A percentile compares a stretch with the other conserved stretches of the same genome.
These are phyloP conservation scores for Geotrypetes seraphini DNA, from an alignment of 2,797 vertebrate species.

Conservation along the genomic window DNA sequence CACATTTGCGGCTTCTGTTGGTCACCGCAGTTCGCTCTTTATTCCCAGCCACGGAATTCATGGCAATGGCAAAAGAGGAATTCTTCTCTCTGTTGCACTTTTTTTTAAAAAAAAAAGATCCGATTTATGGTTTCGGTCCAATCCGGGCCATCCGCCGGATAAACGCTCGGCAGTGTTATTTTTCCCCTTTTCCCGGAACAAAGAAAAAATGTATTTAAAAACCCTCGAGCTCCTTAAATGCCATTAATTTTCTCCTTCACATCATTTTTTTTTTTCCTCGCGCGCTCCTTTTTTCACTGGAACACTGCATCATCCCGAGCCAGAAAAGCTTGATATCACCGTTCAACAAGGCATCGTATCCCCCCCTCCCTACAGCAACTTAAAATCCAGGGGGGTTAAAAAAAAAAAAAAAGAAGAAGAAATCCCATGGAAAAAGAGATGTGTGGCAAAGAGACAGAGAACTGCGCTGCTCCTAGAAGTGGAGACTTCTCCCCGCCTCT, in stretches of 20 bases:
- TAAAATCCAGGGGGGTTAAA: not conserved
- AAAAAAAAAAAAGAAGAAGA: not conserved
- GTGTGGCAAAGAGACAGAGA: too few relatives aligned
- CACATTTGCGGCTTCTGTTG: slow-evolving; percentile 80
- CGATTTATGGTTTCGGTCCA: not conserved
- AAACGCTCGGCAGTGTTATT: slow-evolving; percentile 2
- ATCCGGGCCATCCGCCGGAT: too few relatives aligned
- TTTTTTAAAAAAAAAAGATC: slow-evolving; percentile 41
- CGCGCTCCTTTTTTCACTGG: slow-evolving; percentile 8
- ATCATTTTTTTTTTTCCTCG: slow-evolving; percentile 22
- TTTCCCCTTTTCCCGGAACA: not conserved
- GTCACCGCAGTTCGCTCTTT: slow-evolving; percentile 78
- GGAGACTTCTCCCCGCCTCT: not conserved
- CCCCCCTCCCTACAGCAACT: not conserved
- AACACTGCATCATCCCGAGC: slow-evolving; percentile 14
- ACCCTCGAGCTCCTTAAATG: slow-evolving; percentile 7
- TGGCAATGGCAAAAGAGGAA: slow-evolving; percentile 39
- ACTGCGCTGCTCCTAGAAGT: not conserved
- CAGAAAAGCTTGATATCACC: slow-evolving; percentile 7
- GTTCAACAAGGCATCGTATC: not conserved
- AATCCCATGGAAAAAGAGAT: too few relatives aligned
- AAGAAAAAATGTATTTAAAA: not conserved
- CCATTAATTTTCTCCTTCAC: slow-evolving; percentile 23
- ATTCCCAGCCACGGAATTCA: slow-evolving; percentile 83
- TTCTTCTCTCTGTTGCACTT: slow-evolving; percentile 18